phyloP scores from a whole-genome alignment of 2,113 vertebrate genomes.

The Rynchops niger region DNA sequence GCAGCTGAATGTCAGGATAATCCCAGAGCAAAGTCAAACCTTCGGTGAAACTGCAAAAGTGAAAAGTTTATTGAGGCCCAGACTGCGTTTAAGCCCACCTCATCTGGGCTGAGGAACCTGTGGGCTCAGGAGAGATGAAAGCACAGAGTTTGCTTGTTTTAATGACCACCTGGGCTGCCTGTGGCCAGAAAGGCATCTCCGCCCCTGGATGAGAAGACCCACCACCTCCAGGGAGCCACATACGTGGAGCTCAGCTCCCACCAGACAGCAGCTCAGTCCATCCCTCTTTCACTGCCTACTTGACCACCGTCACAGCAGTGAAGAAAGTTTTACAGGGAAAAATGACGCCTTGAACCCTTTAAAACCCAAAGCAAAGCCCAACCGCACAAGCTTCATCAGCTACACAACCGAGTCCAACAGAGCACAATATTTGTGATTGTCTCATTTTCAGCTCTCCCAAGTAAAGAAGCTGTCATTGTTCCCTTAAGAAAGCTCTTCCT shows the following conservation, averaged over 20 bases:
- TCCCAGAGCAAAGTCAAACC: neutral
- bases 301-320: neutral
- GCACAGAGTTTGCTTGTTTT: neutral
- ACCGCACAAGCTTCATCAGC: neutral
- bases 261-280: neutral
- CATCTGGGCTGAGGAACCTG: neutral
- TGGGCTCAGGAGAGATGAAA: neutral
- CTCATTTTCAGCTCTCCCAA: neutral
- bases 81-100: neutral
- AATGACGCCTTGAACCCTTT: neutral
- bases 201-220: neutral
- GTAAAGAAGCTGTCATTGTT: neutral
- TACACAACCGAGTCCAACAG: neutral
- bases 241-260: neutral
- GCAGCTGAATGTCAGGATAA: neutral
- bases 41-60: neutral
- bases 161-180: neutral
- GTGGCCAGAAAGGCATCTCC: neutral
- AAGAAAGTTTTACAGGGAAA: neutral
- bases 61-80: neutral
- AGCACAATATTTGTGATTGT: neutral
- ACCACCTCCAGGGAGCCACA: neutral
- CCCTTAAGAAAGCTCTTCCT: conserved; percentile 13
- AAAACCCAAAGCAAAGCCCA: neutral
- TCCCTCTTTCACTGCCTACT: neutral